Conservation (phyloP, 2,797 vertebrate genomes). For the Amphiprion clarkii region DNA sequence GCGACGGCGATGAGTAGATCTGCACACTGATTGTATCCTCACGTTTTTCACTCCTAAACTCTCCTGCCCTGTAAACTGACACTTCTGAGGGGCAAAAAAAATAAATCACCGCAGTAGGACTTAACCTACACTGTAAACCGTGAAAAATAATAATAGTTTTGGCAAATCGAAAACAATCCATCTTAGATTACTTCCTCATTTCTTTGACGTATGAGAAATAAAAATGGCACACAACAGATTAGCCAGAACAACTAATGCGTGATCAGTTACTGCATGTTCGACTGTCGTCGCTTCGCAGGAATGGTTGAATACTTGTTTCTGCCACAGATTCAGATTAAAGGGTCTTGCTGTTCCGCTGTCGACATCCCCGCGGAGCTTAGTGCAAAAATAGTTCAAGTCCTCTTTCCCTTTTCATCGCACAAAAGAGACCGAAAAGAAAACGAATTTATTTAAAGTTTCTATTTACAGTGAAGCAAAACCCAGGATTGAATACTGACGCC, state of each 20-base stretch:
- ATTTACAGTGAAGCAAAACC: slow-evolving; percentile 65
- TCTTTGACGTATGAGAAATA: slow-evolving; percentile 4
- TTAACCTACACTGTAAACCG: slow-evolving; percentile 8
- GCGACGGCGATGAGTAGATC: slow-evolving; percentile 28
- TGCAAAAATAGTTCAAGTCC: slow-evolving; percentile 84
- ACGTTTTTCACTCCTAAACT: slow-evolving; percentile 31
- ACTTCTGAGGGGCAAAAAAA: slow-evolving; percentile 31
- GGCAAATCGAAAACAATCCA: not conserved
- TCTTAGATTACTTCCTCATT: slow-evolving; percentile 10
- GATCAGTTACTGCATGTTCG: slow-evolving; percentile 5
- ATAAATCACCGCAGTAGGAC: not conserved
- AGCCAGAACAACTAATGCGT: not conserved
- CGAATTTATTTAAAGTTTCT: slow-evolving; percentile 30
- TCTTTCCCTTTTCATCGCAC: slow-evolving; percentile 47
- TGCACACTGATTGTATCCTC: slow-evolving; percentile 35
- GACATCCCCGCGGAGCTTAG: slow-evolving; percentile 74
- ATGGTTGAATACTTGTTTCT: slow-evolving; percentile 54
- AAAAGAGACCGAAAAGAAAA: slow-evolving; percentile 15
- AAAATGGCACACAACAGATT: slow-evolving; percentile 26
- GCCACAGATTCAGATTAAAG: slow-evolving; percentile 82
- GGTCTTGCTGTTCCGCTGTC: slow-evolving; percentile 72
- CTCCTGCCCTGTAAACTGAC: slow-evolving; percentile 66
- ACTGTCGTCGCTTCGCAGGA: slow-evolving; percentile 28
- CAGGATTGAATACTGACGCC: slow-evolving; percentile 34
- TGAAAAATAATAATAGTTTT: not conserved